Evolutionary conservation across 2,888 invertebrate genomes (phyloP), one percentile per base, ranked within the genome.

Genomic region (Stegana nigrithorax): DNA sequence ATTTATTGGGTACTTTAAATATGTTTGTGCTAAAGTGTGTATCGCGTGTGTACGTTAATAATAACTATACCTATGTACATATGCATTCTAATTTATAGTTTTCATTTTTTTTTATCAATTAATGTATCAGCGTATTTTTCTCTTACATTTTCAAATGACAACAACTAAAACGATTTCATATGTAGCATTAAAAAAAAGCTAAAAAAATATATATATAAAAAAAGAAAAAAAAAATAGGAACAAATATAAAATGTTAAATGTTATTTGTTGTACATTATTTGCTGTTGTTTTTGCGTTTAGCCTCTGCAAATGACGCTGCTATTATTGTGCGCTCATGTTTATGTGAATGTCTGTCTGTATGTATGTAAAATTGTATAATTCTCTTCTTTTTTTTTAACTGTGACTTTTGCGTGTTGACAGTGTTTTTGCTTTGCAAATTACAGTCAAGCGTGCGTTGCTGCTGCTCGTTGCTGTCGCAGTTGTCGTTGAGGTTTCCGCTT

Each of bases 71-170:
- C n/a, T n/a, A n/a, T n/a, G n/a, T n/a, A n/a, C n/a, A n/a, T n/a
- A n/a, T n/a, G n/a, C n/a, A n/a, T n/a, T n/a, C n/a, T n/a, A n/a
- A n/a, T n/a, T n/a, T n/a, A n/a, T n/a, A n/a, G n/a, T 51, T 27
- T 44, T 51, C 27, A 6, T n/a, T 51, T 58, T 32, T 21, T 19
- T 45, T 73, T 75, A 75, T 75, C 74, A 68, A 62, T 51, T 65
- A 70, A 66, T 75, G 72, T 72, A 75, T 73, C 78, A 67, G 78
- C 65, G 78, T 67, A 56, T 66, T 72, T 75, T 67, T 60, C 68
- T 65, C 58, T 55, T 55, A 36, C 53, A 36, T 32, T 55, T 17
- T 55, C 53, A 36, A 27, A 50, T 42, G 56, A 65, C 42, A 53
- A 27, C 58, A 60, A 36, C 25, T 8, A 23, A n/a, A 47, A 26